A percentile compares a stretch with the other conserved stretches of the same genome.
Evolutionary conservation across 1,140 invertebrate species (phyloP).

Genomic region (Macrocentrus cingulum): DNA sequence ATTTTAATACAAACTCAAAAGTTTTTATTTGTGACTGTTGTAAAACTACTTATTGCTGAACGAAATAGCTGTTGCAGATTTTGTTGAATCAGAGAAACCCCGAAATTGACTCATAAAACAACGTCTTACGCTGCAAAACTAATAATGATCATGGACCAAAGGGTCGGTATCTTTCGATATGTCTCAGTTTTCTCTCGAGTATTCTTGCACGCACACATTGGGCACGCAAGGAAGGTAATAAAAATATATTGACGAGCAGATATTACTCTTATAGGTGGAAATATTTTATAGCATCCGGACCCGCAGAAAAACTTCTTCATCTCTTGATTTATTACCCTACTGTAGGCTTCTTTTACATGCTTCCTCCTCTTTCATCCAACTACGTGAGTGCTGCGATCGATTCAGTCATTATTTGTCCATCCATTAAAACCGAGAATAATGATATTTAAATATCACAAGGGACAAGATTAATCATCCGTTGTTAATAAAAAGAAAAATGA

Average conservation of each 20-base stretch:
- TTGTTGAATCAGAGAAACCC: too few relatives aligned
- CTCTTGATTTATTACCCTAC: conserved; percentile 3
- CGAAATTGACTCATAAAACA: too few relatives aligned
- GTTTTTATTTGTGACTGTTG: too few relatives aligned
- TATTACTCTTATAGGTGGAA: neutral
- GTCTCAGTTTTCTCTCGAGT: neutral
- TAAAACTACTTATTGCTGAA: too few relatives aligned
- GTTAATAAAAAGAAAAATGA: conserved; percentile 15
- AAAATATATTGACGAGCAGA: conserved; percentile 4
- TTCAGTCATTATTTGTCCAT: conserved; percentile 5
- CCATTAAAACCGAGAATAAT: conserved; percentile 11
- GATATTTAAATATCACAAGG: conserved; percentile 1
- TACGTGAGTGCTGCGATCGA: conserved; percentile 7
- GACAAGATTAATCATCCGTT: neutral
- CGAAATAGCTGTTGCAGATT: too few relatives aligned
- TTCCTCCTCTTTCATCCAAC: neutral
- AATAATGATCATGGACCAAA: too few relatives aligned
- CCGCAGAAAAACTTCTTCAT: neutral
- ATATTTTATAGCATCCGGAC: conserved; percentile 3
- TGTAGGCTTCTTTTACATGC: too few relatives aligned
- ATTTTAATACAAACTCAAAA: too few relatives aligned
- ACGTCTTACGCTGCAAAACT: too few relatives aligned
- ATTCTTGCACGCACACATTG: too few relatives aligned
- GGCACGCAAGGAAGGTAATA: conserved; percentile 9
- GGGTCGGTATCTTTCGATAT: too few relatives aligned